phyloP scores from a whole-genome alignment of 2,888 invertebrate species.

The Diploptera punctata region DNA sequence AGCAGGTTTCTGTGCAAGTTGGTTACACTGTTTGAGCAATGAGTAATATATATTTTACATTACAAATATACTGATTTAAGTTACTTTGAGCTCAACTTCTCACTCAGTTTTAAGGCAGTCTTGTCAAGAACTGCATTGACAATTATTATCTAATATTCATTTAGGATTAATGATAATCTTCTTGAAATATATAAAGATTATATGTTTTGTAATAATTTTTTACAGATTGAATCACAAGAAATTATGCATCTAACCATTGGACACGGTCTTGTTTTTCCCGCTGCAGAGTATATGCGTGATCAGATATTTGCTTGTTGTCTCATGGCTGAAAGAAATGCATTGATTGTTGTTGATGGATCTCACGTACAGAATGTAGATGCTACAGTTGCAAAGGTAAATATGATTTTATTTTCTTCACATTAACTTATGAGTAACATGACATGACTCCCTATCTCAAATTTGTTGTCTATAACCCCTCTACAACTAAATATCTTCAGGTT shows the following conservation, averaged over 20 bases:
- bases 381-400: slow-evolving; percentile 43
- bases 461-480: neutral
- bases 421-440: neutral
- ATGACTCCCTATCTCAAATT: neutral
- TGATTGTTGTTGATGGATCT: slow-evolving; percentile 43
- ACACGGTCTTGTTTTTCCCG: slow-evolving; percentile 78
- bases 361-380: slow-evolving; percentile 40
- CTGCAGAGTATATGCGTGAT: slow-evolving; percentile 74
- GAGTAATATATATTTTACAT: no score
- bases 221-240: slow-evolving; percentile 53
- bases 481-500: neutral
- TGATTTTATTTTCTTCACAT: no score
- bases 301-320: slow-evolving; percentile 52
- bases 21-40: no score
- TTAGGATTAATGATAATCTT: no score
- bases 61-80: no score
- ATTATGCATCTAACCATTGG: slow-evolving; percentile 70
- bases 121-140: no score
- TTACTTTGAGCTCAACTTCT: no score
- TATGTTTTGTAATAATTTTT: neutral
- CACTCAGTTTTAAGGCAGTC: no score
- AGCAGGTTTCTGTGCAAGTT: no score
- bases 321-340: slow-evolving; percentile 43
- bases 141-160: no score
- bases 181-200: no score